These are phyloP conservation scores for Mareca strepera DNA, from an alignment of 2,797 vertebrate genomes.

Conservation along the genomic window DNA sequence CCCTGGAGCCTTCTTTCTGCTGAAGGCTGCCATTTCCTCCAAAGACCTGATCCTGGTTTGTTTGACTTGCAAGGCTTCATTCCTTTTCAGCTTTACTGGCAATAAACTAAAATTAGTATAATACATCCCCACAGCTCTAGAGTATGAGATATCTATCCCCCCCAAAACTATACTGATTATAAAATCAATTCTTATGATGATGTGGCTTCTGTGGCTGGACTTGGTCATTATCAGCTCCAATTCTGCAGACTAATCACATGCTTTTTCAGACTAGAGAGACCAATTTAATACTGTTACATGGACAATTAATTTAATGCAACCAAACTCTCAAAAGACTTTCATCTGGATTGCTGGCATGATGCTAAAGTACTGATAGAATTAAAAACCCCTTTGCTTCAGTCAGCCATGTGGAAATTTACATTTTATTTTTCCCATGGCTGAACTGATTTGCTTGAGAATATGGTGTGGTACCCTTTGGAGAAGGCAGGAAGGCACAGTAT, in stretches of 20 bases:
- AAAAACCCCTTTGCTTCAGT: slow-evolving; percentile 3
- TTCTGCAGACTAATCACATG: not conserved
- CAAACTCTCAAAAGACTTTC: slow-evolving; percentile 40
- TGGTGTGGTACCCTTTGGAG: not conserved
- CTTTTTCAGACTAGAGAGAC: slow-evolving; percentile 38
- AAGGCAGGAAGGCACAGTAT: not conserved
- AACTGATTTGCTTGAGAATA: not conserved
- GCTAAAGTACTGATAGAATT: not conserved
- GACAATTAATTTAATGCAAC: slow-evolving; percentile 58
- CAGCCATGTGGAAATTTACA: not conserved
- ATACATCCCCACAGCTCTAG: not conserved
- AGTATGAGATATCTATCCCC: not conserved
- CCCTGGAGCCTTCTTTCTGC: not conserved
- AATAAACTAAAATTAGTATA: not conserved
- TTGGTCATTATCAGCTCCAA: not conserved
- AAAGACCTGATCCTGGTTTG: not conserved
- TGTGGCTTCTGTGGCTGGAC: not conserved
- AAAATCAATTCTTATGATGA: slow-evolving; percentile 50
- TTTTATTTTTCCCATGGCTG: not conserved
- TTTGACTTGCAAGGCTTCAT: not conserved
- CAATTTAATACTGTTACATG: slow-evolving; percentile 37
- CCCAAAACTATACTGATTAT: slow-evolving; percentile 35
- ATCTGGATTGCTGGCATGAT: slow-evolving; percentile 17
- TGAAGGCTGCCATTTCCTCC: not conserved
- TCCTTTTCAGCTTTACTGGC: not conserved